Conservation (phyloP, 2,888 invertebrate genomes). For the Mellilla xanthometata region DNA sequence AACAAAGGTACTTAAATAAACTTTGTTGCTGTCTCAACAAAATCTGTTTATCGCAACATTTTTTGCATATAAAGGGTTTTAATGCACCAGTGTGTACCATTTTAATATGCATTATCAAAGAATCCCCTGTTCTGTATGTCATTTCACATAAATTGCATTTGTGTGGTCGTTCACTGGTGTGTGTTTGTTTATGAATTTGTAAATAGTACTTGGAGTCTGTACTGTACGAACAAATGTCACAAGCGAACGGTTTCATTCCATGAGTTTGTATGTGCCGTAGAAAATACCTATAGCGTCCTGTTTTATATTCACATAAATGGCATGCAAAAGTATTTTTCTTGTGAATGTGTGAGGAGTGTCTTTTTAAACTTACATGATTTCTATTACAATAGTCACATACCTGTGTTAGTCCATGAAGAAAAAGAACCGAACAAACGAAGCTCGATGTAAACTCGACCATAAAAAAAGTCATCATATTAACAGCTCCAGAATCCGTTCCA, state of each 20-base stretch:
- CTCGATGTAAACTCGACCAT: slow-evolving; percentile 11
- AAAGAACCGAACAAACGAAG: slow-evolving; percentile 16
- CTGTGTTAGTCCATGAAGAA: slow-evolving; percentile 19
- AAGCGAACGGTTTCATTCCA: slow-evolving; percentile 5
- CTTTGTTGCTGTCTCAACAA: no score
- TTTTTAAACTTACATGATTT: slow-evolving; percentile 1
- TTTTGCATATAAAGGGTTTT: slow-evolving; percentile 16
- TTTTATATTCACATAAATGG: slow-evolving; percentile 4
- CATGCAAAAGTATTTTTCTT: slow-evolving; percentile 1
- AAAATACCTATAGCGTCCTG: not conserved
- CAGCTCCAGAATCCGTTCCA: no score
- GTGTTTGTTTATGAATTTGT: slow-evolving; percentile 2
- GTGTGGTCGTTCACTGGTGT: slow-evolving; percentile 10
- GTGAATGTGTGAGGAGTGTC: not conserved
- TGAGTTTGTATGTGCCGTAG: slow-evolving; percentile 7
- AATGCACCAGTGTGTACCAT: slow-evolving; percentile 12
- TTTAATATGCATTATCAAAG: slow-evolving; percentile 16
- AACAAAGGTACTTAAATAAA: no score
- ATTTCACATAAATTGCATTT: slow-evolving; percentile 10
- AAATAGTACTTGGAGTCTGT: not conserved
- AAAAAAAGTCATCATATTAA: no score
- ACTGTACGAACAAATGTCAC: not conserved
- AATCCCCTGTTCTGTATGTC: slow-evolving; percentile 1
- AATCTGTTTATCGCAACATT: no score
- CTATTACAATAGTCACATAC: slow-evolving; percentile 10